Conservation (phyloP, 2,797 vertebrate species). For the Melanogrammus aeglefinus region DNA sequence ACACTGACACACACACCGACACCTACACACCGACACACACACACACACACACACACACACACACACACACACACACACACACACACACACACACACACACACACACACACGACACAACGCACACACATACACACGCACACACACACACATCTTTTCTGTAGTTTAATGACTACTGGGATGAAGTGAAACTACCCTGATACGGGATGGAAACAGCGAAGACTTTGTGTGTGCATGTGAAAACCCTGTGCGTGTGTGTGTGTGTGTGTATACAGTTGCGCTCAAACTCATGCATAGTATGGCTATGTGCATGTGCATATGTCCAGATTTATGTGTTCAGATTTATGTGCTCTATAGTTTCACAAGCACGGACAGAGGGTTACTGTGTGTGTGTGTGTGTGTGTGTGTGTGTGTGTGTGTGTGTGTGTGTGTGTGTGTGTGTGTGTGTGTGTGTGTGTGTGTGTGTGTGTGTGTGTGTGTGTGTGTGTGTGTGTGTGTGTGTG, state of each 20-base stretch:
- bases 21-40: slow-evolving; percentile 35
- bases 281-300: not conserved
- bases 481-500: no score
- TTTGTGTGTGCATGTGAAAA: no score
- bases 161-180: slow-evolving; percentile 59
- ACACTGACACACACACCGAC: slow-evolving; percentile 35
- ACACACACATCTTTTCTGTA: slow-evolving; percentile 40
- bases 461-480: no score
- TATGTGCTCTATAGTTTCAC: slow-evolving; percentile 53
- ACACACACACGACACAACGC: no score
- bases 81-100: no score
- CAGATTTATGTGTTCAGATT: slow-evolving; percentile 61
- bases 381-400: no score
- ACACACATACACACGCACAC: no score
- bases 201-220: slow-evolving; percentile 39
- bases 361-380: slow-evolving; percentile 47
- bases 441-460: no score
- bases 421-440: no score
- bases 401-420: no score
- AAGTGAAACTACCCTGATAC: slow-evolving; percentile 43
- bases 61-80: slow-evolving; percentile 38
- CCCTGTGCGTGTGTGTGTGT: slow-evolving; percentile 26
- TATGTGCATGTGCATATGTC: slow-evolving; percentile 20
- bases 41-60: slow-evolving; percentile 38
- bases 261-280: not conserved